Evolutionary conservation across 1,140 invertebrate species (phyloP).

Genomic region (Phymastichus coffea): DNA sequence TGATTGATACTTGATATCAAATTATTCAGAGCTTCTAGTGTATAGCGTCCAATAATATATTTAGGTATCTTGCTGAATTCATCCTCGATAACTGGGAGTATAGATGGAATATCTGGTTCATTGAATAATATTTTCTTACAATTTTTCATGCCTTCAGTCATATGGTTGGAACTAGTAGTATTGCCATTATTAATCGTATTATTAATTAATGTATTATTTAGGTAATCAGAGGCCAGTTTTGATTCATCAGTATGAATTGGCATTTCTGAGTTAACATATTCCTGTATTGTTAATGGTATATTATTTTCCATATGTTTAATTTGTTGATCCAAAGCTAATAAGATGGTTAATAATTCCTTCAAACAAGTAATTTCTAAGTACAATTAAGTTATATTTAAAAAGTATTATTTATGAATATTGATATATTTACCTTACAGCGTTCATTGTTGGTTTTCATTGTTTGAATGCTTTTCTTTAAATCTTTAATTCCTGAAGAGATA

Average conservation of each 20-base stretch:
- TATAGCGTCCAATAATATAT: constrained; percentile 49
- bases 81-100: constrained; percentile 31
- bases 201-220: constrained; percentile 3
- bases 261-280: constrained; percentile 23
- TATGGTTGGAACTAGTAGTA: neutral
- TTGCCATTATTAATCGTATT: neutral
- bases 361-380: too few relatives aligned
- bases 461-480: constrained; percentile 28
- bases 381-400: neutral
- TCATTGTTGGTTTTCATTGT: constrained; percentile 33
- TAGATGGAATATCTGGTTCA: constrained; percentile 33
- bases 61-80: constrained; percentile 49
- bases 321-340: constrained; percentile 28
- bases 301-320: constrained; percentile 37
- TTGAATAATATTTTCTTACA: constrained; percentile 47
- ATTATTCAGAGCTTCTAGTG: constrained; percentile 39
- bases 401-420: constrained; percentile 3
- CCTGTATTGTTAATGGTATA: constrained; percentile 34
- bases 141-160: constrained; percentile 18
- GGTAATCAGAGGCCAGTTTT: neutral
- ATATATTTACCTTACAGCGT: constrained; percentile 30
- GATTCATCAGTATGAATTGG: neutral
- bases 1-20: constrained; percentile 46
- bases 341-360: constrained; percentile 29
- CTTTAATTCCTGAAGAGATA: constrained; percentile 24